Base-by-base conservation (phyloP, 2,888 invertebrate genomes). In the Plebejus melissa region DNA sequence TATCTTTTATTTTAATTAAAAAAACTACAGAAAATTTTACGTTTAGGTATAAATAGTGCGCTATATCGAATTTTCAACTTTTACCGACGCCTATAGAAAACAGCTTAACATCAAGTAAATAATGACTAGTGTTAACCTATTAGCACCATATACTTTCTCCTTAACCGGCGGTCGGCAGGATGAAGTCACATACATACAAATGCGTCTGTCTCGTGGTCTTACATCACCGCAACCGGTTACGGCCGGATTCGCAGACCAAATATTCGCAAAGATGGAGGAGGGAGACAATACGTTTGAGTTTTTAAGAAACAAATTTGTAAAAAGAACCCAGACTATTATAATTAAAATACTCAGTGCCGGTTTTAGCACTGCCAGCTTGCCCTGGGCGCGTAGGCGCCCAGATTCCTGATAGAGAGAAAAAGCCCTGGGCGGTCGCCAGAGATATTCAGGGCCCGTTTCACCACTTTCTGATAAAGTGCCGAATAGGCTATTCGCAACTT, bases 141-240 rank as follows among this genome's bases (percentile, higher is more conserved):
- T 60, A 60, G 28, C 60, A 28, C 60, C 60, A 28, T 28, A 28
- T 9, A 60, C 60, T 60, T 60, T 60, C 60, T 28, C 60, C 60
- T 2, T n/a, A 16, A 22, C 58, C 58, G 58, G 58, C 46, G 9
- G 16, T 54, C 54, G 54, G 54, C 60, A 22, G 60, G 60, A 60
- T 60, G 22, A 28, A 60, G 60, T 60, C 60, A 60, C 60, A 60
- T 60, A 60, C 60, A 60, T 60, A 58, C 58, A 58, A 28, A 60
- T 60, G 22, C 28, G 28, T 60, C n/a, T 58, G 38, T 38, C 46
- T 46, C 46, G 9, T 60, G 22, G 54, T 54, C 16, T 54, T 54
- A 54, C 60, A 60, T 60, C 60, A 60, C 28, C 11, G 11, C 7
- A 6, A 58, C n/a, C 58, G 58, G 58, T 28, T 22, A 11, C 60